Evolutionary conservation across 2,888 invertebrate species (phyloP).

Genomic region (Xestia ashworthii): DNA sequence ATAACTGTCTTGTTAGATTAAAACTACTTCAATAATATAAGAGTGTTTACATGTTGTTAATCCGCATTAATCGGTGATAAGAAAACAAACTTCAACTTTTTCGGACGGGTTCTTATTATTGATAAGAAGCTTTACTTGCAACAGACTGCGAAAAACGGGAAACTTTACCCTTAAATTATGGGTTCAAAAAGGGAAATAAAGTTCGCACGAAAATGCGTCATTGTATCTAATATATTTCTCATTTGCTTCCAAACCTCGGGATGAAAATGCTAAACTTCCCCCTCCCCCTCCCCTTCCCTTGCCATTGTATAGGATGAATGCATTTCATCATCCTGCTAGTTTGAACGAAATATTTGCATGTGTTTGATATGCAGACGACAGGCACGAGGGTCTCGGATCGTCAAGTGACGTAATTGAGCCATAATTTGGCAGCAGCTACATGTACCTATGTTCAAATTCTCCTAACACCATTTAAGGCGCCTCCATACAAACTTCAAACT

Average conservation of each 20-base stretch:
- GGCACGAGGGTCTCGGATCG: background rate
- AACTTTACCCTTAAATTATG: background rate
- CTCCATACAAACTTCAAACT: too few species aligned
- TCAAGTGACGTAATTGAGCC: background rate
- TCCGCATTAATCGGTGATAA: background rate
- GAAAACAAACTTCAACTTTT: background rate
- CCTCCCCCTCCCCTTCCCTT: too few species aligned
- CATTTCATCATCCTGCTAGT: background rate
- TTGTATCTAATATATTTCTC: background rate
- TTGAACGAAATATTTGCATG: conserved; percentile 6
- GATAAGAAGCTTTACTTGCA: too few species aligned
- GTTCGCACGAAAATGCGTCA: background rate
- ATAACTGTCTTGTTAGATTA: background rate
- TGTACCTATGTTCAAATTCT: background rate
- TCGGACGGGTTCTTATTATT: background rate
- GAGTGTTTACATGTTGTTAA: background rate
- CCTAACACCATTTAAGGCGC: background rate
- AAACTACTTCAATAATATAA: background rate
- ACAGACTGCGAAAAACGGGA: background rate
- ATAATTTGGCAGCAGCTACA: background rate
- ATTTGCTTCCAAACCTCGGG: background rate
- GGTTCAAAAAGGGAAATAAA: background rate
- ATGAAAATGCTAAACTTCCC: background rate
- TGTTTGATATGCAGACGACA: background rate
- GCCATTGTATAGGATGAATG: background rate